These are phyloP conservation scores for Hippasteria phrygiana DNA, from an alignment of 53 echinoderm and acorn worm genomes.

Conservation along the genomic window DNA sequence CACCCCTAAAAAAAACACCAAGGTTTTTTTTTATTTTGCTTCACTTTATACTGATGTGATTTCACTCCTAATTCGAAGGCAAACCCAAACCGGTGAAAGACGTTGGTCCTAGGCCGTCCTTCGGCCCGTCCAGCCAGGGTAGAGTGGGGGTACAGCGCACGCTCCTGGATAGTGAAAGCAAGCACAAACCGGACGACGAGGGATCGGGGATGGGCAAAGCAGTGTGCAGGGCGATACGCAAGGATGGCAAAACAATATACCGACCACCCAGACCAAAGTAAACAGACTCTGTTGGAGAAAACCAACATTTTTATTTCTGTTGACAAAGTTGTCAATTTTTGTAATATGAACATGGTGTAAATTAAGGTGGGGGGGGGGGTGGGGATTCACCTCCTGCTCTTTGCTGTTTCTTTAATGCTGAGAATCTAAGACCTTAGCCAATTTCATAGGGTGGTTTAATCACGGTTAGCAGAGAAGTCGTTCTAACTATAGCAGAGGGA, in stretches of 20 bases:
- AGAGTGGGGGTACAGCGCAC: neutral
- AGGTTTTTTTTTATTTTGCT: neutral
- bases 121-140: neutral
- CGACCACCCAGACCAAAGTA: conserved; percentile 96
- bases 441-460: too few relatives aligned
- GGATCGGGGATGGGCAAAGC: conserved; percentile 38
- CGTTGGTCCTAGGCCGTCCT: conserved; percentile 1
- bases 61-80: conserved; percentile 7
- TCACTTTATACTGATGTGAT: neutral
- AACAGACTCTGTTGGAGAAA: too few relatives aligned
- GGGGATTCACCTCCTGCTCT: too few relatives aligned
- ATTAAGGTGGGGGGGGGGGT: too few relatives aligned
- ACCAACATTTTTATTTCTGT: too few relatives aligned
- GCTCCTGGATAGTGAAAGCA: conserved; percentile 19
- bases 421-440: too few relatives aligned
- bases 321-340: too few relatives aligned
- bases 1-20: too few relatives aligned
- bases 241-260: conserved; percentile 91
- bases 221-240: conserved; percentile 83
- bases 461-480: too few relatives aligned
- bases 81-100: conserved; percentile 61
- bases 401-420: too few relatives aligned
- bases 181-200: conserved; percentile 27
- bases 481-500: too few relatives aligned
- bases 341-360: too few relatives aligned